A percentile compares a stretch with the other conserved stretches of the same genome.
phyloP scores from a whole-genome alignment of 1,140 invertebrate genomes.

The Aporrectodea caliginosa region DNA sequence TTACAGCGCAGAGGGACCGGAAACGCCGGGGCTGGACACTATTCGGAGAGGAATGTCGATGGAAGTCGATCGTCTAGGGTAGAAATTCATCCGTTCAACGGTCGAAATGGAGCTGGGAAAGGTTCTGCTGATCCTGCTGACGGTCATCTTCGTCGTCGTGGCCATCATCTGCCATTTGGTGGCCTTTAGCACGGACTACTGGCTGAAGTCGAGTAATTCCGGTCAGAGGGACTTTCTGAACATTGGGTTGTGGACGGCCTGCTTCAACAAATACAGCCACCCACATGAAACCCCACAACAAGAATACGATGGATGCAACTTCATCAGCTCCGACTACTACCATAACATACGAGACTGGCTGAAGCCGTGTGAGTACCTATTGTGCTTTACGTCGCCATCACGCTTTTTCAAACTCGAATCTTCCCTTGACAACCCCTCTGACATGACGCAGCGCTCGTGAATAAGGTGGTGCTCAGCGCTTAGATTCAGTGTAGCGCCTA shows the following conservation, averaged over 20 bases:
- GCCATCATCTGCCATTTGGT: slow-evolving; percentile 32
- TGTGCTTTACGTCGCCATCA: too few relatives aligned
- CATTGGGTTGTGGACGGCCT: slow-evolving; percentile 28
- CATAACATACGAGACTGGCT: slow-evolving; percentile 25
- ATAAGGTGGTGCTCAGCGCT: too few relatives aligned
- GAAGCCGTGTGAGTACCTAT: slow-evolving; percentile 26
- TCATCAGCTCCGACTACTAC: slow-evolving; percentile 23
- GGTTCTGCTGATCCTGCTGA: slow-evolving; percentile 19
- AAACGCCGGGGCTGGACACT: too few relatives aligned
- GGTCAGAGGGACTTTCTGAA: slow-evolving; percentile 28
- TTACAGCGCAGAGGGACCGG: too few relatives aligned
- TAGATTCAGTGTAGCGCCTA: too few relatives aligned
- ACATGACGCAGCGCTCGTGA: too few relatives aligned
- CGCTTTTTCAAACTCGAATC: too few relatives aligned
- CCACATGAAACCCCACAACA: slow-evolving; percentile 24
- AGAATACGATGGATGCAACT: slow-evolving; percentile 31
- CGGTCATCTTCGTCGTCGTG: slow-evolving; percentile 26
- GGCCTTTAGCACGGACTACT: slow-evolving; percentile 24
- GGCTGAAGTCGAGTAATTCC: slow-evolving; percentile 27
- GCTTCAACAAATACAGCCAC: slow-evolving; percentile 32
- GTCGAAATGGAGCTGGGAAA: slow-evolving; percentile 22
- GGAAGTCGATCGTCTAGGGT: too few relatives aligned
- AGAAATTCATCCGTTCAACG: too few relatives aligned
- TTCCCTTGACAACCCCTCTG: too few relatives aligned
- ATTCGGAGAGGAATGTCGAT: too few relatives aligned